Base-by-base conservation (phyloP, 2,797 vertebrate species). In the Vipera latastei region DNA sequence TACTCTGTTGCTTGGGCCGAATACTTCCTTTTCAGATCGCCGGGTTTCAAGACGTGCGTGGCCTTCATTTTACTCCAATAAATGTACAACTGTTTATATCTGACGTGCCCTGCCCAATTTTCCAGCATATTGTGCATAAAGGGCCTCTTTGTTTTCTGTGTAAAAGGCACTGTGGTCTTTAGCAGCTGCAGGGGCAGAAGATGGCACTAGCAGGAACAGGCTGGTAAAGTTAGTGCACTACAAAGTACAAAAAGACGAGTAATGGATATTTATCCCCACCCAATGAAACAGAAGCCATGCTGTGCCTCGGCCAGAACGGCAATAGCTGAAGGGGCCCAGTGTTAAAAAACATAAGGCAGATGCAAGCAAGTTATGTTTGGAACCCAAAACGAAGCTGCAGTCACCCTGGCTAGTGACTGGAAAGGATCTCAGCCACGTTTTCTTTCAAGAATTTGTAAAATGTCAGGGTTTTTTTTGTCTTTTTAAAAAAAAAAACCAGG, bases 171-270 rank as follows among this genome's bases (percentile, higher is more conserved):
- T 98, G 97, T 97, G 97, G 97, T 98, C 97, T 98, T 95, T 95
- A 96, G 97, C 98, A 99, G 98, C 98, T 98, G 98, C 97, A 97
- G 96, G 93, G 93, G 97, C 96, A 97, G 97, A 98, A 97, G 98
- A 98, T 97, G 98, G 97, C 98, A 98, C 98, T 96, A 97, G 96
- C 93, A 98, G 97, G 97, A 97, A 97, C 97, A 96, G 95, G 95
- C 96, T 97, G 96, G 97, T 96, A 97, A 97, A 97, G 93, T 95
- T 73, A 97, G 96, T 94, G 93, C 94, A 96, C 92, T 96, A 93
- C 96, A 94, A 94, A 78, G 93, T 85, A 95, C 92, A 89, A 91
- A 90, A 87, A 83, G 51, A 78, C 32, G 32, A 91, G 56, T 26
- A 89, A 89, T 3, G 2, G 92, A 78, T 89, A 95, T 96, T 96